Conservation (phyloP, 1,140 invertebrate genomes). For the Bombus superbus region DNA sequence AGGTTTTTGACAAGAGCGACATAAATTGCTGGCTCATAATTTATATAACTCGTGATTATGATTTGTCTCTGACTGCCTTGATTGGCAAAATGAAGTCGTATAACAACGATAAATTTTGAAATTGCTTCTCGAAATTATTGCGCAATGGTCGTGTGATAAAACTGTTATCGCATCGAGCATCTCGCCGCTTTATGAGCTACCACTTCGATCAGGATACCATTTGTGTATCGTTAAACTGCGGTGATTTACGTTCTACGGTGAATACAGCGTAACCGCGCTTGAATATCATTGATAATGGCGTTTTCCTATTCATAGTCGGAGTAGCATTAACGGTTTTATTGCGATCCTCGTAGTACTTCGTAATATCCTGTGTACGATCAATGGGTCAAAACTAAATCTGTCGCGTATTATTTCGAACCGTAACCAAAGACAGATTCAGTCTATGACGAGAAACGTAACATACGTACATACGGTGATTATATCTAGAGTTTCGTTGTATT, state of each 20-base stretch:
- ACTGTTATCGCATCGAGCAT: constrained; percentile 11
- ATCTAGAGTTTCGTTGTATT: not conserved
- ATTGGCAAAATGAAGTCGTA: not conserved
- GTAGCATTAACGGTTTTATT: not conserved
- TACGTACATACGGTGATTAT: too few relatives aligned
- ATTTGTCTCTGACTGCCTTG: not conserved
- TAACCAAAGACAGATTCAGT: not conserved
- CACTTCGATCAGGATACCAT: not conserved
- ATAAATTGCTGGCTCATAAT: not conserved
- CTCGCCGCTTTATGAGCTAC: not conserved
- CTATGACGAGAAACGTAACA: too few relatives aligned
- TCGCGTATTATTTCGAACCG: not conserved
- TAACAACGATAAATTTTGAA: not conserved
- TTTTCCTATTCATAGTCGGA: constrained; percentile 1
- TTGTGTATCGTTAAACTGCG: not conserved
- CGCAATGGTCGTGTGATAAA: not conserved
- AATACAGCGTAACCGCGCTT: not conserved
- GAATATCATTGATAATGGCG: constrained; percentile 28
- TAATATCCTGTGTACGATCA: not conserved
- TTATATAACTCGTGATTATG: not conserved
- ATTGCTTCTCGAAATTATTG: not conserved
- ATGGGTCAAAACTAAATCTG: not conserved
- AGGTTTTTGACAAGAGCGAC: not conserved
- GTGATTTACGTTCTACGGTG: constrained; percentile 8
- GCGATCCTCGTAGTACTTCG: too few relatives aligned